Evolutionary conservation across 2,113 vertebrate genomes (phyloP), one percentile per base, ranked within the genome.

Genomic region (Globicephala melas): DNA sequence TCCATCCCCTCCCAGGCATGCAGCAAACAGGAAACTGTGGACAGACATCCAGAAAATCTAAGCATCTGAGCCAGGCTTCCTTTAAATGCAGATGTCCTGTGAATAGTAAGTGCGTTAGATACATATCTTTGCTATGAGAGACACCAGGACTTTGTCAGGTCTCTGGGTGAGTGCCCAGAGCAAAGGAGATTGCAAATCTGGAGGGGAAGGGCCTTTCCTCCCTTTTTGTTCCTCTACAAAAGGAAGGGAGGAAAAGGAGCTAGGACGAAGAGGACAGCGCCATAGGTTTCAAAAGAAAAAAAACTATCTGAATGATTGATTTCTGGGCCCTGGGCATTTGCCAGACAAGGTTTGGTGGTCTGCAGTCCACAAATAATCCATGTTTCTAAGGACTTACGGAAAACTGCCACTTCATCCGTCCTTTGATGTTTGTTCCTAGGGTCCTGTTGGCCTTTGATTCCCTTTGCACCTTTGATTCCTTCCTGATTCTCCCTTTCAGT

Each of bases 281-380:
- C 25, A 55, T 4, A 7, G 83, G 6, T n/a, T 65, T 36, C 18
- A 3, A 6, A 33, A 47, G 62, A 55, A 70, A 12, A 38, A 65
- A n/a, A 71, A 20, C 20, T 25, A 2, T 47, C 68, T 33, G 65
- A 58, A 33, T 31, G 21, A 36, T 26, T 50, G 60, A 53, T 63
- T 60, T 41, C 26, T 17, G 10, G n/a, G 63, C 7, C 41, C 33
- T 10, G 13, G 13, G 71, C 12, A 15, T 50, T 80, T 73, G 13
- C 63, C 13, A 23, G n/a, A 47, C 26, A 26, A 71, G 44, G 9
- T 74, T n/a, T 58, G 36, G 26, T 31, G 55, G 15, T 88, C 12
- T 41, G 44, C 14, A 44, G 41, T 1, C 15, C 53, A 36, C 0
- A 0, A 5, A 33, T 62, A 84, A n/a, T 38, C 31, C 5, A 0